Base-by-base conservation (phyloP, 23 tunicate genomes). In the Oikopleura albicans region DNA sequence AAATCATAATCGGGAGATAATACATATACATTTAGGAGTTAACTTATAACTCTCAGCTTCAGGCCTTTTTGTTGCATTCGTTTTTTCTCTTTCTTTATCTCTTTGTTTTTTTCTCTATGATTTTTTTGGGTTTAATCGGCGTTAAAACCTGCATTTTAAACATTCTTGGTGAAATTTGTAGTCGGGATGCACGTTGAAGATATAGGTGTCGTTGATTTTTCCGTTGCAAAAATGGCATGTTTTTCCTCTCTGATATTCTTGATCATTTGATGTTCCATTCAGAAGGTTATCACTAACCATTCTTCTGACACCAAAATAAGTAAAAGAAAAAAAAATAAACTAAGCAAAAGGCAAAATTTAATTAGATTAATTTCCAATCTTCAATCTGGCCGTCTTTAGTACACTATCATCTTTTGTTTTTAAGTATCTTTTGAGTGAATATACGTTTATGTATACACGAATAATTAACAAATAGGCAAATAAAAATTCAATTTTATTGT, bases 141-240 rank as follows among this genome's bases (percentile, higher is more conserved):
- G n/a, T n/a, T n/a, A n/a, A n/a, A n/a, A 71, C 79, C 79, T 71
- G 79, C 79, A 71, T 29, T 71, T 71, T 4, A 71, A 29, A 31
- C 79, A 71, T 2, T 31, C 4, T 2, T 16, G 79, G 37, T 71
- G 79, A 37, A 71, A 71, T 12, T 16, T 12, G 37, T 71, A 71
- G 37, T 71, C 79, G 28, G 79, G 79, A 71, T 71, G 79, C 27
- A 71, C 79, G 2, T 71, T 16, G 4, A 16, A 71, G 79, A 29
- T 12, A 29, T 22, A 71, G 33, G 79, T 2, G 33, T 71, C 79
- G 33, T 27, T 29, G 37, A 71, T 71, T 31, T 71, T 71, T 31
- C 79, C 79, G 2, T 29, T 27, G 37, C 79, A 71, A 29, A 29
- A 71, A 29, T 71, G 37, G 79, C 79, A 71, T 22, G 4, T 29